Evolutionary conservation across 1,140 invertebrate genomes (phyloP).

Genomic region (Dryas iulia): DNA sequence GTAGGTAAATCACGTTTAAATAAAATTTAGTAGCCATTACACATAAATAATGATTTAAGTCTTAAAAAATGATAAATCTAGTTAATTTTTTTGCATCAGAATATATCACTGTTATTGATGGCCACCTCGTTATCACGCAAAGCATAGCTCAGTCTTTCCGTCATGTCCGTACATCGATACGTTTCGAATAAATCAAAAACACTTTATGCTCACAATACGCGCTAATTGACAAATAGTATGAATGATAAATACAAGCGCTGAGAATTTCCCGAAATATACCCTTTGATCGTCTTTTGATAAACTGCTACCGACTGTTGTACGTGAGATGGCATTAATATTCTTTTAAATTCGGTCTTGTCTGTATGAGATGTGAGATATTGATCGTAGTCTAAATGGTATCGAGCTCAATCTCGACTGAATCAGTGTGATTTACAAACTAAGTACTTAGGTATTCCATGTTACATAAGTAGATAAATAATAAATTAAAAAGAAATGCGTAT

Average conservation of each 20-base stretch:
- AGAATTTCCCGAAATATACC: conserved; percentile 72
- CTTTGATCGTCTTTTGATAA: conserved; percentile 78
- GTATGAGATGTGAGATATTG: conserved; percentile 22
- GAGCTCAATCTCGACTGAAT: background rate
- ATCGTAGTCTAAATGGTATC: background rate
- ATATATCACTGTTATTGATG: background rate
- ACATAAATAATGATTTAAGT: background rate
- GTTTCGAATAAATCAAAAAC: conserved; percentile 67
- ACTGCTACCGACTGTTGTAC: conserved; percentile 56
- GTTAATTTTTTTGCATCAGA: background rate
- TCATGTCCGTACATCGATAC: conserved; percentile 26
- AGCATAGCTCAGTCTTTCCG: background rate
- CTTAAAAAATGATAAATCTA: background rate
- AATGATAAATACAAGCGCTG: conserved; percentile 72
- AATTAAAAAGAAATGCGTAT: no score
- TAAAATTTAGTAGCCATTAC: conserved; percentile 1
- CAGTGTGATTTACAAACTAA: background rate
- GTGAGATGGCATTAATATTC: conserved; percentile 73
- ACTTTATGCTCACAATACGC: conserved; percentile 73
- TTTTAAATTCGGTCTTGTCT: conserved; percentile 69
- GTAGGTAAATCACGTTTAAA: background rate
- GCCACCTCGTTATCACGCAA: background rate
- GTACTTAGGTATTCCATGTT: no score
- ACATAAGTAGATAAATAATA: no score
- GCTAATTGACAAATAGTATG: conserved; percentile 79